Evolutionary conservation across 2,888 invertebrate species (phyloP).

Genomic region (Priocnemis perturbator): DNA sequence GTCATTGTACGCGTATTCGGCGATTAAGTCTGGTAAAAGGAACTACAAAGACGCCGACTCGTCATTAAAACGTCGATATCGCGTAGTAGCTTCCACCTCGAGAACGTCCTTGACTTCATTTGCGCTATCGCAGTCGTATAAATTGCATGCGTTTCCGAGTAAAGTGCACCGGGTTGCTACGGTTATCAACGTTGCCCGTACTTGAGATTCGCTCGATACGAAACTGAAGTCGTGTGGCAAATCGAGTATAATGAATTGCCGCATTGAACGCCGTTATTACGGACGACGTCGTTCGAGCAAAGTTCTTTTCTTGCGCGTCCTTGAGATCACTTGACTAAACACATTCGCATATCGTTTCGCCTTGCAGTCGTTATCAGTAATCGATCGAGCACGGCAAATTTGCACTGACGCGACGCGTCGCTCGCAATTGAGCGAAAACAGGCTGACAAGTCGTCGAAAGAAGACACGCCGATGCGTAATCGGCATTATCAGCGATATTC

Average conservation of each 20-base stretch:
- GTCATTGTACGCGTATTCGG: too few species aligned
- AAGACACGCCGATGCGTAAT: too few species aligned
- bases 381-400: slow-evolving; percentile 32
- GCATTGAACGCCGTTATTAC: neutral
- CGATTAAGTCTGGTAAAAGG: too few species aligned
- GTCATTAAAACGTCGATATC: neutral
- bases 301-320: neutral
- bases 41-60: too few species aligned
- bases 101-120: slow-evolving; percentile 39
- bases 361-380: slow-evolving; percentile 26
- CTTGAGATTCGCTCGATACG: slow-evolving; percentile 18
- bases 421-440: slow-evolving; percentile 2
- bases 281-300: neutral
- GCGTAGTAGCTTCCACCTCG: slow-evolving; percentile 29
- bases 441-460: too few species aligned
- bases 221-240: neutral
- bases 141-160: slow-evolving; percentile 24
- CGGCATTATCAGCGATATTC: too few species aligned
- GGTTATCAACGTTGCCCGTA: slow-evolving; percentile 28
- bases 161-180: slow-evolving; percentile 7
- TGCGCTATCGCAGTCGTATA: slow-evolving; percentile 41
- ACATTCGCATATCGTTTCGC: neutral
- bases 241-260: neutral
- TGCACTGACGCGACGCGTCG: slow-evolving; percentile 12
- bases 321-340: slow-evolving; percentile 29